Evolutionary conservation across 2,888 invertebrate genomes (phyloP), one percentile per base, ranked within the genome.

Genomic region (Argyresthia goedartella): DNA sequence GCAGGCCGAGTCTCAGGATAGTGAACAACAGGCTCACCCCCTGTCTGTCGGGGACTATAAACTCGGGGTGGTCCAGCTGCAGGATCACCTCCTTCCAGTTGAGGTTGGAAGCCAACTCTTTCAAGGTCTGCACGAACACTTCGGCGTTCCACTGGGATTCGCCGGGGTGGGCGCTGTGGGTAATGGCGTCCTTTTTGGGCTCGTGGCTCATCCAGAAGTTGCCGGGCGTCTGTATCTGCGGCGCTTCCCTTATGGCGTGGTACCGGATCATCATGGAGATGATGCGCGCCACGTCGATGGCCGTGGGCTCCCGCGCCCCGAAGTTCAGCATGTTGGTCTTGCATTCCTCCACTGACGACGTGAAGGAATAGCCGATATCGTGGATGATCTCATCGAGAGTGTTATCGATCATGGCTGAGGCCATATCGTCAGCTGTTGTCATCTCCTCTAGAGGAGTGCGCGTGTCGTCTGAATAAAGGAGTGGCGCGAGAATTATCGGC

Each of bases 51-150:
- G 95, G 95, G 8, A 97, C 89, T 25, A 93, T 75, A 69, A 99
- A 98, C 62, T 96, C 96, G 2, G 92, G 89, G 75, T 98, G 95
- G 73, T 99, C 99, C 42, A 99, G 81, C 78, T 97, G 96, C 56
- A 91, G 81, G 59, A 98, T 93, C 0, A 99, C 96, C 67, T 97
- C 97, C 68, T 93, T 94, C 98, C 98, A 98, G 63, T 93, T 93
- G 55, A 98, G 79, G 66, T 91, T 93, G 1, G 95, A 92, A 59
- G 94, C 93, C 58, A 95, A 85, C 72, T 98, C 97, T 73, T 96
- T 95, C 33, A 97, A 81, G n/a, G 95, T 92, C 72, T 95, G 95
- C 43, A 97, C 93, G 71, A 98, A 97, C 52, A 96, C 91, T 69
- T 98, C 98, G 10, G 96, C 91, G 74, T 97, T 97, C 98, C 98